Evolutionary conservation across 2,113 vertebrate species (phyloP), one percentile per base, ranked within the genome.

Genomic region (Ellobius talpinus): DNA sequence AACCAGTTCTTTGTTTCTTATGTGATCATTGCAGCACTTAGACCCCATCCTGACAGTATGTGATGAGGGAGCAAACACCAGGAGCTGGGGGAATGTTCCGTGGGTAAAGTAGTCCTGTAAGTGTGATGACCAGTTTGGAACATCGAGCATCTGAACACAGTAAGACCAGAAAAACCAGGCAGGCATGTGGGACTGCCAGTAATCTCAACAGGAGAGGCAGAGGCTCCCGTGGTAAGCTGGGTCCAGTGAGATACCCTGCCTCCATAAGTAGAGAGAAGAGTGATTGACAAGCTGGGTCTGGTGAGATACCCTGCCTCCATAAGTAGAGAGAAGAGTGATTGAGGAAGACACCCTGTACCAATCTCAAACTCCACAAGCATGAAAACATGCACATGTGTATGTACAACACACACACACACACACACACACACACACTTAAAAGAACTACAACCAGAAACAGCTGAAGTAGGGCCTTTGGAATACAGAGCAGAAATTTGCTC

Each of bases 391-490:
- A 45, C 39, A 74, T 24, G 23, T n/a, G 39, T 42, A 74, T 42
- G n/a, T 39, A 74, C 72, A 39, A 42, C 17, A 16, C 65, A 66
- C 63, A 29, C 55, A 58, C 55, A 58, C 55, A 58, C 61, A 63
- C 24, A 10, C 61, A 63, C 68, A 72, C 72, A 42, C 42, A 26
- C 42, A 76, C 42, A 76, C 24, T 76, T 13, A 76, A 76, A 45
- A 76, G 42, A 47, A 76, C 42, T 76, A 45, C 24, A 50, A 66
- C 61, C 24, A 92, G 77, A 91, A 63, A 91, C 24, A 90, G 82
- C 70, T 29, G 88, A 91, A 63, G 89, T 21, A 94, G 88, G 50
- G 52, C 26, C 55, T 85, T 89, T 79, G 47, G 79, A 86, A 96
- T 47, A 16, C 17, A 86, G 45, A 50, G 72, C 31, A 94, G 77